Conservation (phyloP, 1,140 invertebrate species). For the Hypsibius dujardini region DNA sequence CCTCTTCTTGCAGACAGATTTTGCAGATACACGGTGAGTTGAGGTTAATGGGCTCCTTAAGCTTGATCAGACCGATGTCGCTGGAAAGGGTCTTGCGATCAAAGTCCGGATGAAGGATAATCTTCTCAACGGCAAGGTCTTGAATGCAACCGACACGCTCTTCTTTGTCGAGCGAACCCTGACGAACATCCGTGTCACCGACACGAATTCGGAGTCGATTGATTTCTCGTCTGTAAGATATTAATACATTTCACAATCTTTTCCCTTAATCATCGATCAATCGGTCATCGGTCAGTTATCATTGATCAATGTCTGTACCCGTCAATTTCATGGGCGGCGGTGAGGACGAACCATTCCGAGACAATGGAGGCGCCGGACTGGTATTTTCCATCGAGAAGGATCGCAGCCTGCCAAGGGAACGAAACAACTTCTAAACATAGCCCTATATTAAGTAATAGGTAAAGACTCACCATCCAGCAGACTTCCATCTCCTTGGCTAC, state of each 20-base stretch:
- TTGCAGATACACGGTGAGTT: conserved; percentile 16
- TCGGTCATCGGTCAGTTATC: not conserved
- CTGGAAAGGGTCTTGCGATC: conserved; percentile 14
- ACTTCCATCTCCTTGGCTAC: conserved; percentile 17
- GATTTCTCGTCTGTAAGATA: conserved; percentile 7
- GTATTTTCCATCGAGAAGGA: conserved; percentile 16
- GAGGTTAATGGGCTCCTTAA: conserved; percentile 3
- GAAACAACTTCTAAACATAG: not conserved
- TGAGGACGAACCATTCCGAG: conserved; percentile 13
- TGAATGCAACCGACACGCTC: conserved; percentile 10
- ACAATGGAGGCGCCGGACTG: conserved; percentile 16
- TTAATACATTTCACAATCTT: not conserved
- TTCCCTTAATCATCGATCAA: too few species aligned
- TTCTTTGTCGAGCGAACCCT: not conserved
- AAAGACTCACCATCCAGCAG: conserved; percentile 13
- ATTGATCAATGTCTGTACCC: not conserved
- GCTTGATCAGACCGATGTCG: not conserved
- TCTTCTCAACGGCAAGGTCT: not conserved
- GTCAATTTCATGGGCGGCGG: conserved; percentile 11
- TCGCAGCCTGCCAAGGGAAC: not conserved
- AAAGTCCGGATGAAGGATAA: conserved; percentile 8
- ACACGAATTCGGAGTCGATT: not conserved
- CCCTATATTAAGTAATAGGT: too few species aligned
- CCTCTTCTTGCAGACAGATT: conserved; percentile 16
- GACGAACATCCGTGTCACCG: conserved; percentile 8